A percentile compares a stretch with the other conserved stretches of the same genome.
Evolutionary conservation across 2,797 vertebrate genomes (phyloP).

Genomic region (Aeoliscus strigatus): DNA sequence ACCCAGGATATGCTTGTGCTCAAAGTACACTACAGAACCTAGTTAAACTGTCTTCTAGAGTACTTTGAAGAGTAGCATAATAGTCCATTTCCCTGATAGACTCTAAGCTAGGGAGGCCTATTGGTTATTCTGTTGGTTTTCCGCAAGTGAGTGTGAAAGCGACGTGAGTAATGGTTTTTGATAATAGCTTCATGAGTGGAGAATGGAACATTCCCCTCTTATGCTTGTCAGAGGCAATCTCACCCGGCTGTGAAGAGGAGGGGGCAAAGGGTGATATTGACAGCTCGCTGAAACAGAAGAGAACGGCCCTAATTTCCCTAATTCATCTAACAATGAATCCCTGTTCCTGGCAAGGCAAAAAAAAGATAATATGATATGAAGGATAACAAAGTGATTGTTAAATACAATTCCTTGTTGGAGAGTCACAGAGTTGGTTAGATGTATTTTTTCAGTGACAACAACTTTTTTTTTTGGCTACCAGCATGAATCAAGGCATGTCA

Average conservation of each 20-base stretch:
- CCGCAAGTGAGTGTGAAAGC: slow-evolving; percentile 42
- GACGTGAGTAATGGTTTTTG: slow-evolving; percentile 54
- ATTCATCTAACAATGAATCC: slow-evolving; percentile 5
- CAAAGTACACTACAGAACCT: slow-evolving; percentile 43
- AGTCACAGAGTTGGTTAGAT: background rate
- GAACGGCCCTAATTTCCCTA: slow-evolving; percentile 5
- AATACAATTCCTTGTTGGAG: background rate
- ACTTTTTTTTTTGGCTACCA: slow-evolving; percentile 5
- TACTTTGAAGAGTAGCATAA: slow-evolving; percentile 48
- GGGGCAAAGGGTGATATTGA: slow-evolving; percentile 35
- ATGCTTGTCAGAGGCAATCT: slow-evolving; percentile 54
- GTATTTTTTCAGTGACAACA: background rate
- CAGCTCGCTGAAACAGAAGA: slow-evolving; percentile 22
- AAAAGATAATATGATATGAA: slow-evolving; percentile 1
- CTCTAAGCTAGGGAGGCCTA: slow-evolving; percentile 36
- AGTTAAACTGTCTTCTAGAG: slow-evolving; percentile 49
- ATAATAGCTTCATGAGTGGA: slow-evolving; percentile 57
- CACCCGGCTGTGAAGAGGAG: slow-evolving; percentile 24
- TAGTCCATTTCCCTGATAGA: slow-evolving; percentile 54
- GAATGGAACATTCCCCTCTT: slow-evolving; percentile 51
- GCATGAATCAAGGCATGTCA: slow-evolving; percentile 61
- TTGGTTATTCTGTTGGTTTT: slow-evolving; percentile 57
- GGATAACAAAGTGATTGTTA: no score
- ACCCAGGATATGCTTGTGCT: slow-evolving; percentile 48
- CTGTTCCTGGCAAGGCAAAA: slow-evolving; percentile 21